phyloP scores from a whole-genome alignment of 2,888 invertebrate species.

The Caenorhabditis auriculariae region DNA sequence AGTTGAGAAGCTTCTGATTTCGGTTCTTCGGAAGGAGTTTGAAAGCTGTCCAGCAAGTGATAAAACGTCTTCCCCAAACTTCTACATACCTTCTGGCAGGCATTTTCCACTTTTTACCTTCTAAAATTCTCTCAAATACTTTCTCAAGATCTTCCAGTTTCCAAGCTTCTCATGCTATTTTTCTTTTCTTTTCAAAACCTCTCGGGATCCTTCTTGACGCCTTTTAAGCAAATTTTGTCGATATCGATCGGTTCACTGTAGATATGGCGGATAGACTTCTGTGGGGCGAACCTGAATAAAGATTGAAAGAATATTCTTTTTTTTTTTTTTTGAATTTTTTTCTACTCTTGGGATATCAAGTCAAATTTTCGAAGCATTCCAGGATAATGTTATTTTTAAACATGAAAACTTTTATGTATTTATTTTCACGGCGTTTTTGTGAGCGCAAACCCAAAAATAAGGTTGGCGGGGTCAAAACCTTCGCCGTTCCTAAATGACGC shows the following conservation, averaged over 20 bases:
- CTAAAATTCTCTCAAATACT: neutral
- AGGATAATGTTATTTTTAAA: no score
- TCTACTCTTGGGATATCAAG: no score
- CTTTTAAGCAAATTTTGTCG: constrained; percentile 19
- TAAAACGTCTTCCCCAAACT: neutral
- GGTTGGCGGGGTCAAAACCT: no score
- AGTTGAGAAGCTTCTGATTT: neutral
- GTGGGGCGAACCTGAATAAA: constrained; percentile 9
- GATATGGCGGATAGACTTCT: constrained; percentile 12
- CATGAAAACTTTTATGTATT: no score
- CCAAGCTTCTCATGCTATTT: neutral
- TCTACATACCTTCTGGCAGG: neutral
- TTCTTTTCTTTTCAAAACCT: constrained; percentile 4
- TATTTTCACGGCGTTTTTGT: no score
- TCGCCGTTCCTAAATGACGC: no score
- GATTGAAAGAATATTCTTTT: constrained; percentile 1
- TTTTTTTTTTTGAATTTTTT: no score
- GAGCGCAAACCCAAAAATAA: no score
- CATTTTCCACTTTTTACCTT: neutral
- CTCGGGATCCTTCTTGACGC: constrained; percentile 11
- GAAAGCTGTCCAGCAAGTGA: neutral
- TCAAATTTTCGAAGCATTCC: no score
- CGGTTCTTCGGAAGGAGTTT: neutral
- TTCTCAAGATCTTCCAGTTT: neutral
- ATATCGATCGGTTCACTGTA: constrained; percentile 17